Evolutionary conservation across 2,797 vertebrate species (phyloP).

Genomic region (Rhabdophis nuchalis): DNA sequence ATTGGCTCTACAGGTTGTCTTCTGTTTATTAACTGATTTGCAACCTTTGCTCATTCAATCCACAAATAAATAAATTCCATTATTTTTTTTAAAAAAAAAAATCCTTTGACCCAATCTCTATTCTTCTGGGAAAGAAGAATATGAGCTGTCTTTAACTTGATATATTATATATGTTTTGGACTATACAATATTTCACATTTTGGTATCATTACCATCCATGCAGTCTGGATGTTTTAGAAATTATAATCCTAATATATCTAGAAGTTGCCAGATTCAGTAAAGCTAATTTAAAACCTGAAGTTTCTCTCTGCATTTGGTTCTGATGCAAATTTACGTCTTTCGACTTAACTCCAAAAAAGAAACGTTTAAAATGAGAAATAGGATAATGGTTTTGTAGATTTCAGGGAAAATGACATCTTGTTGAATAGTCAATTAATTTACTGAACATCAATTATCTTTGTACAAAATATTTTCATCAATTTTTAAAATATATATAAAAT

Average conservation of each 20-base stretch:
- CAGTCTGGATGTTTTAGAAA: neutral
- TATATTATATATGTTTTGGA: neutral
- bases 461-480: neutral
- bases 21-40: neutral
- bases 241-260: neutral
- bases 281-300: neutral
- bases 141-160: neutral
- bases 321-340: neutral
- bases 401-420: neutral
- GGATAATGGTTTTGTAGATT: neutral
- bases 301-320: neutral
- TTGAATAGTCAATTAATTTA: neutral
- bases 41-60: neutral
- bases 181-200: neutral
- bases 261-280: neutral
- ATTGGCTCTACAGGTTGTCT: neutral
- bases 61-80: neutral
- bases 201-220: neutral
- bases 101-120: neutral
- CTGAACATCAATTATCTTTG: neutral
- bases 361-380: neutral
- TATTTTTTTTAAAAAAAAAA: neutral
- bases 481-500: neutral
- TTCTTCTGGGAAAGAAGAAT: neutral
- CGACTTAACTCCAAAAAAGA: neutral